Evolutionary conservation across 2,113 vertebrate genomes (phyloP).

Genomic region (Chelonoidis abingdonii): DNA sequence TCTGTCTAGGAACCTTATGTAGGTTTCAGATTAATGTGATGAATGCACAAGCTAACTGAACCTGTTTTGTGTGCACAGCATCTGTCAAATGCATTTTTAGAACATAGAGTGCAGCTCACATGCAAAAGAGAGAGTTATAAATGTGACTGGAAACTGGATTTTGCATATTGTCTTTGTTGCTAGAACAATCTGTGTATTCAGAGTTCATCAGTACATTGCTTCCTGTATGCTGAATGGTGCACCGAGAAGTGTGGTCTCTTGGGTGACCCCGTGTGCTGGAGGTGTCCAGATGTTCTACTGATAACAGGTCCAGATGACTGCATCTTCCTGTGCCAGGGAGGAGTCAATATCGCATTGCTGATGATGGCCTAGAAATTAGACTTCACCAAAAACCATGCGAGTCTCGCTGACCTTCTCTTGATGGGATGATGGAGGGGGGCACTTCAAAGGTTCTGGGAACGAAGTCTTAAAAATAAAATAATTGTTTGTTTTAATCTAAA

Average conservation of each 20-base stretch:
- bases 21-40: accelerated
- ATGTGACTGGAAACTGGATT: accelerated
- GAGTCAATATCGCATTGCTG: not conserved
- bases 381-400: not conserved
- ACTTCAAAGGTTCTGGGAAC: not conserved
- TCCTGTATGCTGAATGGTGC: not conserved
- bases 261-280: not conserved
- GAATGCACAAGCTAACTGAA: not conserved
- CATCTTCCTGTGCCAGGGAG: accelerated
- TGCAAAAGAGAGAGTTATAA: not conserved
- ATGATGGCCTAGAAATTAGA: accelerated
- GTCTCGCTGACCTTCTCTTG: not conserved
- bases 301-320: not conserved
- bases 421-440: not conserved
- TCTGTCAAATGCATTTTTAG: not conserved
- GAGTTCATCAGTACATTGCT: not conserved
- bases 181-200: accelerated
- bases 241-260: not conserved
- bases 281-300: not conserved
- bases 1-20: not conserved
- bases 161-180: not conserved
- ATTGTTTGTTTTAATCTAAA: not conserved
- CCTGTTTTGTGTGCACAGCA: not conserved
- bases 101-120: not conserved
- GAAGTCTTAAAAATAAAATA: not conserved